A percentile compares a stretch with the other conserved stretches of the same genome.
These are phyloP conservation scores for Tragelaphus eurycerus DNA, from an alignment of 2,797 vertebrate genomes.

Conservation along the genomic window DNA sequence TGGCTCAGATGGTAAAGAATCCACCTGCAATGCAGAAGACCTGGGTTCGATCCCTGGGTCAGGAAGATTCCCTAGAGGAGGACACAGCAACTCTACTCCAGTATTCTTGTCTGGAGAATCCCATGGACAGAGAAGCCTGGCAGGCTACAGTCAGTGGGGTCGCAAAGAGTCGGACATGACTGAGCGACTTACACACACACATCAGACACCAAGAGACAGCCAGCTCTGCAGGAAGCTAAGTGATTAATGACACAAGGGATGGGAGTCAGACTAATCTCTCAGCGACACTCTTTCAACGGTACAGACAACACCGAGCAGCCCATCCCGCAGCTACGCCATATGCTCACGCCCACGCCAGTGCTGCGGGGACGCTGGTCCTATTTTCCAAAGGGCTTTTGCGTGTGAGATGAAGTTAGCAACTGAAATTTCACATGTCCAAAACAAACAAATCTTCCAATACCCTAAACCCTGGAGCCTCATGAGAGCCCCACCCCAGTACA, in stretches of 20 bases:
- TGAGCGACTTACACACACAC: neutral
- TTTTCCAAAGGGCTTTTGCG: neutral
- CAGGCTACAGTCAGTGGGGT: neutral
- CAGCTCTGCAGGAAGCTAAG: neutral
- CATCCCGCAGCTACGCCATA: neutral
- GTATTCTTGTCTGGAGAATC: neutral
- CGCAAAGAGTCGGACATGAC: neutral
- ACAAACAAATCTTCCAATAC: neutral
- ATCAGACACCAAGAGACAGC: neutral
- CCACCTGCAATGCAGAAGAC: neutral
- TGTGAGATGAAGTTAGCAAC: neutral
- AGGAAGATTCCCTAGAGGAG: neutral
- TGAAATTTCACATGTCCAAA: neutral
- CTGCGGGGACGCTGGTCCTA: accelerated
- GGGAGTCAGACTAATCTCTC: conserved; percentile 53
- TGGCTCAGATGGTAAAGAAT: neutral
- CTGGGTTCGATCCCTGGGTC: neutral
- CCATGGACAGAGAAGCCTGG: neutral
- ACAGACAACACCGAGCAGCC: accelerated
- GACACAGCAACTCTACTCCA: neutral
- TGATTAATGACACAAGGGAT: conserved; percentile 64
- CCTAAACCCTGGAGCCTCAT: neutral
- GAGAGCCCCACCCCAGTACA: neutral
- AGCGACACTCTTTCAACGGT: conserved; percentile 56
- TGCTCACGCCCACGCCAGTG: accelerated